phyloP scores from a whole-genome alignment of 1,140 invertebrate genomes.

The Heterodera carotae region DNA sequence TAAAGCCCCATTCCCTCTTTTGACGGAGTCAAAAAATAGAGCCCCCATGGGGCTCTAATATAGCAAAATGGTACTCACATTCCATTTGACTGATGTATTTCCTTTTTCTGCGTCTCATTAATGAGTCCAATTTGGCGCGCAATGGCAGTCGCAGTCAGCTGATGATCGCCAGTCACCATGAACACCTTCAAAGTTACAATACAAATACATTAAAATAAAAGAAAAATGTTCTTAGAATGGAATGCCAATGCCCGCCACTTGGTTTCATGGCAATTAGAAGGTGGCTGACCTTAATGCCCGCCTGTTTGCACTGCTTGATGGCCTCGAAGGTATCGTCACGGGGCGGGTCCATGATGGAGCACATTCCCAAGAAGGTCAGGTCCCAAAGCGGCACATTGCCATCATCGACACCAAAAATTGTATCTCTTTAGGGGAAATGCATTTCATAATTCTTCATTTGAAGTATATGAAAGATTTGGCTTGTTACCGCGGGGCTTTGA shows the following conservation, averaged over 20 bases:
- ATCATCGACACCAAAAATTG: conserved; percentile 44
- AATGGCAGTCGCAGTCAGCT: conserved; percentile 58
- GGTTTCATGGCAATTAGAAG: too few relatives aligned
- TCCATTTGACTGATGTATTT: conserved; percentile 9
- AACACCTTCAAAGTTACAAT: conserved; percentile 51
- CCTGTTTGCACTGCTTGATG: conserved; percentile 54
- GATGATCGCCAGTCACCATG: conserved; percentile 64
- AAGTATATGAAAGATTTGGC: not conserved
- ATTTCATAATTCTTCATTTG: not conserved
- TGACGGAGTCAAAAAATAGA: too few relatives aligned
- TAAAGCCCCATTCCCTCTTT: too few relatives aligned
- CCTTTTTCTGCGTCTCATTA: conserved; percentile 25
- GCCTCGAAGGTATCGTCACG: conserved; percentile 54
- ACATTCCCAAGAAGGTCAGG: conserved; percentile 50
- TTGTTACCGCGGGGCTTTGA: conserved; percentile 43
- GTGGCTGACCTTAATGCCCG: conserved; percentile 62
- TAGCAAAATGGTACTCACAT: too few relatives aligned
- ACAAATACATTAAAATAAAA: too few relatives aligned
- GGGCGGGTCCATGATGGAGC: conserved; percentile 58
- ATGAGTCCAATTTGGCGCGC: conserved; percentile 60
- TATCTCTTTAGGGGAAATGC: conserved; percentile 4
- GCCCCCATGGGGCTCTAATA: too few relatives aligned
- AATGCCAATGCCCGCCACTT: conserved; percentile 22
- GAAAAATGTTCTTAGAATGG: not conserved
- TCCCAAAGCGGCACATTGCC: conserved; percentile 51